Evolutionary conservation across 1,140 invertebrate genomes (phyloP).

Genomic region (Hermetia illucens): DNA sequence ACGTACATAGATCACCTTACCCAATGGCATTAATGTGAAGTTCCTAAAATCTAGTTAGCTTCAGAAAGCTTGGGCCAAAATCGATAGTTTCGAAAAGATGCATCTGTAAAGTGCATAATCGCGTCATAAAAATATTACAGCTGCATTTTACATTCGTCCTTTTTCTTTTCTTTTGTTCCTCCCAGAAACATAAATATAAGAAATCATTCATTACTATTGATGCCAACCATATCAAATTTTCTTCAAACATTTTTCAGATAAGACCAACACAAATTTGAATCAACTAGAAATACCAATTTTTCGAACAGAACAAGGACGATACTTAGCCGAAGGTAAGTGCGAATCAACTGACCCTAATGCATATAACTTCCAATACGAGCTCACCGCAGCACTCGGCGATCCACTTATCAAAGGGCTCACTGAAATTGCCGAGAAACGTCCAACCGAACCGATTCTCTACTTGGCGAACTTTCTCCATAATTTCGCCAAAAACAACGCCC

Average conservation of each 20-base stretch:
- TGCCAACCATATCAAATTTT: no score
- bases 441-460: constrained; percentile 67
- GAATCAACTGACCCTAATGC: constrained; percentile 5
- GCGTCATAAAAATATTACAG: no score
- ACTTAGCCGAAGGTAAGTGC: constrained; percentile 60
- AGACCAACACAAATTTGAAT: constrained; percentile 33
- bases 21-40: no score
- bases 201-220: no score
- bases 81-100: no score
- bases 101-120: no score
- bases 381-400: constrained; percentile 75
- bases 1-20: no score
- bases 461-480: constrained; percentile 68
- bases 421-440: constrained; percentile 66
- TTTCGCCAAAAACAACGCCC: constrained; percentile 40
- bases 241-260: constrained; percentile 20
- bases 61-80: no score
- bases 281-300: constrained; percentile 58
- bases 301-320: constrained; percentile 65
- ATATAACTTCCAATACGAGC: constrained; percentile 8
- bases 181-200: no score
- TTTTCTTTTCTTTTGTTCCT: no score
- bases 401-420: constrained; percentile 74
- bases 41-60: no score
- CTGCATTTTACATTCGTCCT: no score